Evolutionary conservation across 2,888 invertebrate species (phyloP), one percentile per base, ranked within the genome.

Genomic region (Eremobia ochroleuca): DNA sequence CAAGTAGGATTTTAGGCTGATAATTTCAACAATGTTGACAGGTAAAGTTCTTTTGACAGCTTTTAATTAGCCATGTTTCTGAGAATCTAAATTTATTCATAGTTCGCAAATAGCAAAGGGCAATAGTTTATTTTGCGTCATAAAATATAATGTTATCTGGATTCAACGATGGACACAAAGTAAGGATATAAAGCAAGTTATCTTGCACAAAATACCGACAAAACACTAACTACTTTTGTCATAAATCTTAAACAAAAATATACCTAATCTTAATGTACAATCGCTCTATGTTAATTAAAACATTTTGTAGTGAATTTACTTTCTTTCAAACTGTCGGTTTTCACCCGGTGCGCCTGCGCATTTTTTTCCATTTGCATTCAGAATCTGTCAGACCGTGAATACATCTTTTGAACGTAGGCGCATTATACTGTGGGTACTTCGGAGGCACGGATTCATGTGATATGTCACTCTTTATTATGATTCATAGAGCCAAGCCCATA

Each of bases 301-400:
- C 76, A 76, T 75, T 11, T 78, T 52, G 76, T 43, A 87, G 88
- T 87, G 89, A 90, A 91, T 88, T 87, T 79, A 90, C 79, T 88
- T 87, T 85, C 76, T 82, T 87, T 70, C 40, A 70, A 83, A 87
- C 87, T 87, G 86, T 87, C 76, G 3, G 76, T 85, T 86, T 82
- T 82, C 90, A 89, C 90, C 81, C 65, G 77, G 71, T 82, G 76
- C 81, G 83, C 77, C 65, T 79, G 79, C 70, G 77, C 69, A 78
- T 58, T 71, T 75, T 71, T 75, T 78, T 52, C 66, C 72, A 87
- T 90, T 85, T 86, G 76, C 79, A 85, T 88, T 90, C 77, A 77
- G 82, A 82, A 83, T 72, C 67, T 69, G 79, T 28, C 85, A 88
- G 91, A 92, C 89, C 92, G 88, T 89, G 84, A 82, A 84, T 73